These are phyloP conservation scores for Torymus tubicola DNA, from an alignment of 2,888 invertebrate species.

Conservation along the genomic window DNA sequence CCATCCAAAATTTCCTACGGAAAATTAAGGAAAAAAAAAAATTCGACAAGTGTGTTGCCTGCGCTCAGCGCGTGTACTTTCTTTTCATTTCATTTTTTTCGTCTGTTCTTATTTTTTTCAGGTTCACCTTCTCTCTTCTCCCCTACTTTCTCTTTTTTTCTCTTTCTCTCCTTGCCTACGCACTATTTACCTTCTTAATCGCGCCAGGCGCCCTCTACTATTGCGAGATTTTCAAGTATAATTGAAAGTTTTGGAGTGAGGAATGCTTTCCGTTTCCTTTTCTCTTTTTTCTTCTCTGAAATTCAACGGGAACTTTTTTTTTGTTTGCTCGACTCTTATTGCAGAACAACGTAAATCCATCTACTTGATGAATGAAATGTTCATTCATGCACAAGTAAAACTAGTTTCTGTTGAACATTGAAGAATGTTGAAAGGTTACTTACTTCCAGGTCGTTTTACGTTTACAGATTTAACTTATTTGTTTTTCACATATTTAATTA, in stretches of 20 bases:
- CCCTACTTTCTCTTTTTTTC: no score
- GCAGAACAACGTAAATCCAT: no score
- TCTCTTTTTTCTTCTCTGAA: constrained; percentile 1
- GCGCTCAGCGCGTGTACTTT: neutral
- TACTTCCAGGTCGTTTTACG: no score
- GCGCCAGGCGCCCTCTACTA: neutral
- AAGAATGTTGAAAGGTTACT: no score
- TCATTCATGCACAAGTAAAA: no score
- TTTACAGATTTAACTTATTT: no score
- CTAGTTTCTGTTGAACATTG: no score
- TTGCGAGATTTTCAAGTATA: constrained; percentile 12
- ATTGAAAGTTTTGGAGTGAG: constrained; percentile 20
- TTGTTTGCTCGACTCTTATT: no score
- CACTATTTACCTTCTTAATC: constrained; percentile 27
- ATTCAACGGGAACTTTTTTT: neutral
- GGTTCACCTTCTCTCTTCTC: no score
- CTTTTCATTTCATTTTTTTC: neutral
- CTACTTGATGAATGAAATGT: no score
- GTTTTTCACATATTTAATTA: no score
- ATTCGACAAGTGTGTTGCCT: neutral
- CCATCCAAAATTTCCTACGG: constrained; percentile 6
- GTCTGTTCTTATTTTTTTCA: no score
- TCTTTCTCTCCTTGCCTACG: constrained; percentile 1
- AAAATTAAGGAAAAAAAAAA: neutral
- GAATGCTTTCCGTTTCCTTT: neutral